phyloP scores from a whole-genome alignment of 2,797 vertebrate species.

The Gambusia yucatana region DNA sequence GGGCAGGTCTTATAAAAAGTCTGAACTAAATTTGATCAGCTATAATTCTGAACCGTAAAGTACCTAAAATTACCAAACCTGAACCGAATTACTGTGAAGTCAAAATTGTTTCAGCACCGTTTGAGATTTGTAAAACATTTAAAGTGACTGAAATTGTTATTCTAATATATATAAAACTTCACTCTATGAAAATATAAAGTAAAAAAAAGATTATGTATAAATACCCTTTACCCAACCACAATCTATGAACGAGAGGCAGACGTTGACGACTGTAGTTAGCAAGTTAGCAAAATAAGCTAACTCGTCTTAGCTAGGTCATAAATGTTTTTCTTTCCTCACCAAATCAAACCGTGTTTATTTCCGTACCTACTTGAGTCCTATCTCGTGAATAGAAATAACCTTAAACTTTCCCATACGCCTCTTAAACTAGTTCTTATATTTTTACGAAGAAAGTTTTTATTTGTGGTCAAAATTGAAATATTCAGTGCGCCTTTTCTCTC shows the following conservation, averaged over 20 bases:
- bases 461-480: background rate
- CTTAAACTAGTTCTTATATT: background rate
- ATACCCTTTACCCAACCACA: background rate
- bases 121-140: background rate
- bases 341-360: constrained; percentile 1
- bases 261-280: background rate
- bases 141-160: background rate
- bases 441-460: background rate
- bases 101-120: background rate
- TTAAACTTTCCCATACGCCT: background rate
- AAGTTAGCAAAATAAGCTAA: background rate
- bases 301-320: background rate
- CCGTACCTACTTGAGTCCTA: background rate
- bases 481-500: too few relatives aligned
- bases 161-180: background rate
- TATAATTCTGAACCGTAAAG: background rate
- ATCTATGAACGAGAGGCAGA: background rate
- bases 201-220: background rate
- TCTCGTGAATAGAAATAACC: background rate
- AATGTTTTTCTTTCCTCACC: background rate
- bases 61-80: background rate
- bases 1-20: background rate
- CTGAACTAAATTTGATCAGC: background rate
- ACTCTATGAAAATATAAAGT: background rate
- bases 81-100: background rate